These are phyloP conservation scores for Polietes domitor DNA, from an alignment of 2,888 invertebrate genomes.

Conservation along the genomic window DNA sequence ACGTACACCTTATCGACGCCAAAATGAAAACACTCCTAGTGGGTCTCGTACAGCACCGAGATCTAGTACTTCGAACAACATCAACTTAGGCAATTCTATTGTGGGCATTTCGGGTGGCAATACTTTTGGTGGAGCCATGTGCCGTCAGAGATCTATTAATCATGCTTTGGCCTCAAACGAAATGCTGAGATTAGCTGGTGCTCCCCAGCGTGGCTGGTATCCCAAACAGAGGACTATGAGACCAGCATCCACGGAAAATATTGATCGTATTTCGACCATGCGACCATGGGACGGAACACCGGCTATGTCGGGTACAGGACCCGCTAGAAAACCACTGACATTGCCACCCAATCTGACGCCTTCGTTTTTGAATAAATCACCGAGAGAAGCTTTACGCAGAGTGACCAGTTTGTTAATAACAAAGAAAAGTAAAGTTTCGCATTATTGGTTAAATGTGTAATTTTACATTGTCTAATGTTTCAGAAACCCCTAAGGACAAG, in stretches of 20 bases:
- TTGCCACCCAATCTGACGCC: constrained; percentile 93
- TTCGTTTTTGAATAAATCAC: constrained; percentile 94
- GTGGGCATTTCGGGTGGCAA: constrained; percentile 77
- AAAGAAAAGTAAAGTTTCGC: constrained; percentile 84
- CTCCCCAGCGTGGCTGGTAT: constrained; percentile 93
- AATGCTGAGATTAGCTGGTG: constrained; percentile 88
- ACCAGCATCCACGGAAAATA: constrained; percentile 92
- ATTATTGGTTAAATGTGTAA: neutral
- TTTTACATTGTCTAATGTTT: neutral
- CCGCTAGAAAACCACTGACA: constrained; percentile 89
- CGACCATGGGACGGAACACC: constrained; percentile 81
- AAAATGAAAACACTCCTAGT: constrained; percentile 80
- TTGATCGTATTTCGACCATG: constrained; percentile 87
- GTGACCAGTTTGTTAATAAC: constrained; percentile 93
- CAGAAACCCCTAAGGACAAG: constrained; percentile 60
- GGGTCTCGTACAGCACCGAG: constrained; percentile 84
- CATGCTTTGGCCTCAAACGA: constrained; percentile 87
- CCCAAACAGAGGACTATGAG: constrained; percentile 87
- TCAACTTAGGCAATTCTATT: constrained; percentile 80
- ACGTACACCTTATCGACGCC: constrained; percentile 88
- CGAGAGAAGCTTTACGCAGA: constrained; percentile 91
- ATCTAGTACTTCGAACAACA: constrained; percentile 80
- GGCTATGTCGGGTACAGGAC: constrained; percentile 81
- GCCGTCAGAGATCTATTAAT: constrained; percentile 82
- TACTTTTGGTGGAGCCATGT: constrained; percentile 78